Base-by-base conservation (phyloP, 1,140 invertebrate species). In the Diplogasteroides magnus region DNA sequence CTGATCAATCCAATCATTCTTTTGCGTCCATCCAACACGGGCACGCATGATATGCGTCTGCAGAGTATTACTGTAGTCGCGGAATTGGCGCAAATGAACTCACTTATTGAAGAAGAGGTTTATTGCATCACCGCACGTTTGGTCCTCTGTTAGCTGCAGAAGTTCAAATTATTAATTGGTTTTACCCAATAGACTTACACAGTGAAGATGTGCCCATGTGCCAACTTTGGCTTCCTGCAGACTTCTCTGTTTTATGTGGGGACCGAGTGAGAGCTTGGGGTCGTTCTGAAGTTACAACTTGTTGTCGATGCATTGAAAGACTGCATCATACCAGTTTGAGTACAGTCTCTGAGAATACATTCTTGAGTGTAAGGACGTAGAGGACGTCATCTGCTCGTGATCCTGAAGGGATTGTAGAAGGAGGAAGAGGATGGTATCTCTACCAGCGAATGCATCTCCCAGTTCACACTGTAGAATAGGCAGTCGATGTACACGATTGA, bases 401-500 rank as follows among this genome's bases (percentile, higher is more conserved):
- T 11, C 37, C 37, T 48, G 37, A 48, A 19, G 19, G 6, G 37
- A 19, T 11, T 48, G 19, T 19, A 48, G 37, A 48, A 48, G 37
- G 37, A 48, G 19, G 19, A 48, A 11, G 37, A 48, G 37, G 37
- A 48, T 11, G 6, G 37, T 48, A 11, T 48, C 37, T 11, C 19
- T 48, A 48, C 37, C 37, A 11, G 37, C 37, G 37, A 48, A 19
- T 6, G 19, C 37, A 19, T 48, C 37, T 14, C 62, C 64, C 31
- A 69, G 64, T 31, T 70, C 68, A 61, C 56, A 57, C 58, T 70
- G 68, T 13, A 70, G 25, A 13, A 70, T 48, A 29, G 68, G 68
- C 6, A 70, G 70, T n/a, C 68, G 63, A 56, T 70, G 68, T 27
- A 70, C 68, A 19, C 64, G 68, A 58, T 70, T 70, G 64, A 70